Evolutionary conservation across 2,113 vertebrate species (phyloP).

Genomic region (Phainopepla nitens): DNA sequence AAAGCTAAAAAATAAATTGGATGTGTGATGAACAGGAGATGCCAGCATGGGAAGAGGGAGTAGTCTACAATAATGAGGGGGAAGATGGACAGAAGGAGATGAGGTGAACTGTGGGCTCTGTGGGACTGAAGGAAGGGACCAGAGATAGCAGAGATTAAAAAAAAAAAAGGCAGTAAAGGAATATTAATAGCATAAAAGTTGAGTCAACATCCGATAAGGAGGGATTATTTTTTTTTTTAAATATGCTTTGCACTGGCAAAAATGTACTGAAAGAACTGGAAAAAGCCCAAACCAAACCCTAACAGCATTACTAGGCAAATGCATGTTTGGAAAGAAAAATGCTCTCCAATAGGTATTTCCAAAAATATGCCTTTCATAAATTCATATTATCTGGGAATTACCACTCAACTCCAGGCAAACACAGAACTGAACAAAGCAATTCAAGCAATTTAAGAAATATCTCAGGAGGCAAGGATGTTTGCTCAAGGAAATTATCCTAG

Average conservation of each 20-base stretch:
- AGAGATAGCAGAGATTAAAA: not conserved
- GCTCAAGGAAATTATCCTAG: slow-evolving; percentile 5
- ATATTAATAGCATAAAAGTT: not conserved
- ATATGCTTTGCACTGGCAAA: not conserved
- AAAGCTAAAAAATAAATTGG: not conserved
- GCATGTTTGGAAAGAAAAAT: not conserved
- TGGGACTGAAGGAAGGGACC: not conserved
- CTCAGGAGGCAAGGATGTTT: slow-evolving; percentile 1
- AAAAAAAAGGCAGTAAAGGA: not conserved
- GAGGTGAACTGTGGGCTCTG: not conserved
- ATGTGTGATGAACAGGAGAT: not conserved
- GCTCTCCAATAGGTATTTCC: not conserved
- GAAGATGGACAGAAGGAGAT: not conserved
- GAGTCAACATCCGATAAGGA: not conserved
- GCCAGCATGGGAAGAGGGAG: not conserved
- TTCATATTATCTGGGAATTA: not conserved
- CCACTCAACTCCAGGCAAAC: slow-evolving; percentile 9
- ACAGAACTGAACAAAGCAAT: not conserved
- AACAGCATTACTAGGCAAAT: rapidly evolving
- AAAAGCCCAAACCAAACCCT: not conserved
- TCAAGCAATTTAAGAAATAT: not conserved
- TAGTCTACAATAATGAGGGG: not conserved
- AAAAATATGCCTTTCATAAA: not conserved
- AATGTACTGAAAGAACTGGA: not conserved
- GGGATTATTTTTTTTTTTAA: not conserved